Evolutionary conservation across 2,797 vertebrate species (phyloP).

Genomic region (Spheniscus humboldti): DNA sequence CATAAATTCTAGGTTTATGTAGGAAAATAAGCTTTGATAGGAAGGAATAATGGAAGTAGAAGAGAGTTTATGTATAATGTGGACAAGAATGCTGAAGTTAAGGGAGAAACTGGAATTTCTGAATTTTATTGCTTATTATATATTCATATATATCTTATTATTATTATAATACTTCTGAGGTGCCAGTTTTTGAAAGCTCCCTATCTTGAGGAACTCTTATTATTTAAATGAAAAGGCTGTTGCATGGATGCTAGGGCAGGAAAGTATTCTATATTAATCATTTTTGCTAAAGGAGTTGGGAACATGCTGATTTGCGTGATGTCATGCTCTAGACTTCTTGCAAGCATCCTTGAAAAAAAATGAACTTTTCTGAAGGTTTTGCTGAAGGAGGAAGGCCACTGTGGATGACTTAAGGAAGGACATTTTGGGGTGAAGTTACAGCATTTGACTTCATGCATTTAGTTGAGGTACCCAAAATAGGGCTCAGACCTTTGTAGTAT

Average conservation of each 20-base stretch:
- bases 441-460: not conserved
- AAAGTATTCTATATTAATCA: not conserved
- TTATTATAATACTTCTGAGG: not conserved
- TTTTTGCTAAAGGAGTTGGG: not conserved
- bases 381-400: not conserved
- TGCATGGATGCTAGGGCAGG: not conserved
- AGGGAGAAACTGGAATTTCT: not conserved
- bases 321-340: not conserved
- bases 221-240: not conserved
- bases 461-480: not conserved
- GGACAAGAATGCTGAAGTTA: not conserved
- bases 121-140: not conserved
- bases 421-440: not conserved
- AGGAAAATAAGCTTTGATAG: not conserved
- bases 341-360: not conserved
- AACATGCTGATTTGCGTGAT: not conserved
- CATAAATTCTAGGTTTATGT: not conserved
- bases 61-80: not conserved
- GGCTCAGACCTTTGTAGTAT: not conserved
- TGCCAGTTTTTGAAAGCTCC: not conserved
- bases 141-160: too few species aligned
- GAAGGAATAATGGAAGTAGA: not conserved
- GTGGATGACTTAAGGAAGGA: not conserved
- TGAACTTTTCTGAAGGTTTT: not conserved
- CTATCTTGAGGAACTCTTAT: not conserved